These are phyloP conservation scores for Tigriopus japonicus DNA, from an alignment of 1,140 invertebrate genomes.

Conservation along the genomic window DNA sequence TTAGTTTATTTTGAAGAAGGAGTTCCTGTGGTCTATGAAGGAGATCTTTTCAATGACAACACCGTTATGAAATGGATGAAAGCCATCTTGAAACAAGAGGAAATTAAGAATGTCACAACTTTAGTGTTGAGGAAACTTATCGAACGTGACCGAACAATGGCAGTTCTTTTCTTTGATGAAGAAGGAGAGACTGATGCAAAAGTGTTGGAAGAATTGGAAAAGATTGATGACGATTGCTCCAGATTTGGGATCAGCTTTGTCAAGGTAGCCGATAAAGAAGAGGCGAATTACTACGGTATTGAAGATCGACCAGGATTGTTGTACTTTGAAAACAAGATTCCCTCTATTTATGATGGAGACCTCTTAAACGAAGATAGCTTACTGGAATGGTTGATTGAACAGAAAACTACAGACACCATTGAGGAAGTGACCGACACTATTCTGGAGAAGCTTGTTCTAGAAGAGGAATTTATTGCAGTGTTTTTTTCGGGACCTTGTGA, in stretches of 20 bases:
- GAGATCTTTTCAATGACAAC: slow-evolving; percentile 73
- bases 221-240: slow-evolving; percentile 73
- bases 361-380: slow-evolving; percentile 78
- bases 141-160: slow-evolving; percentile 66
- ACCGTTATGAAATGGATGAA: slow-evolving; percentile 73
- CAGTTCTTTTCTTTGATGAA: slow-evolving; percentile 74
- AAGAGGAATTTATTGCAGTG: slow-evolving; percentile 81
- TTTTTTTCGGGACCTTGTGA: slow-evolving; percentile 79
- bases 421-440: slow-evolving; percentile 75
- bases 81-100: slow-evolving; percentile 65
- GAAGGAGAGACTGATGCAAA: slow-evolving; percentile 19
- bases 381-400: slow-evolving; percentile 66
- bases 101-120: slow-evolving; percentile 85
- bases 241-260: slow-evolving; percentile 73
- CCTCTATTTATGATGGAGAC: slow-evolving; percentile 39
- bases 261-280: slow-evolving; percentile 61
- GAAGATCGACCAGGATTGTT: slow-evolving; percentile 66
- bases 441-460: slow-evolving; percentile 59
- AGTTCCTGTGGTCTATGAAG: slow-evolving; percentile 59
- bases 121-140: slow-evolving; percentile 78
- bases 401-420: slow-evolving; percentile 42
- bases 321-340: slow-evolving; percentile 78
- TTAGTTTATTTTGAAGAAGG: slow-evolving; percentile 85
- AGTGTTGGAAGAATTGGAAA: slow-evolving; percentile 22
- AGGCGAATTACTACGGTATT: slow-evolving; percentile 72